These are phyloP conservation scores for Parapsyche elsis DNA, from an alignment of 1,140 invertebrate species.

Conservation along the genomic window DNA sequence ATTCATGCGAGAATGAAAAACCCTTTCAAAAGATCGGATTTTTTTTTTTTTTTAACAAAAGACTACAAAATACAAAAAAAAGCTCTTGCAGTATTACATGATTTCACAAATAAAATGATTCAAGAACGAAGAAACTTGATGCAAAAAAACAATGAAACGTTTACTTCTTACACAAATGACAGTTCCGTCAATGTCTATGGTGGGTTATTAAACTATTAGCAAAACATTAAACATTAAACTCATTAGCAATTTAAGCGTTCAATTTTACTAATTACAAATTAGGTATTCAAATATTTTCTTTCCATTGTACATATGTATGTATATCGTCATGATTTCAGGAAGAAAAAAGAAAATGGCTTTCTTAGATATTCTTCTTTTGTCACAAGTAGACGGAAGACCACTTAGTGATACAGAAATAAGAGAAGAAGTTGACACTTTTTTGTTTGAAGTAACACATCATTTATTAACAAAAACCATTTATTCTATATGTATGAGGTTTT, in stretches of 20 bases:
- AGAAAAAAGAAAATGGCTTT: constrained; percentile 72
- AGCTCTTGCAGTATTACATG: constrained; percentile 70
- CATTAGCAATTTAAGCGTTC: too few species aligned
- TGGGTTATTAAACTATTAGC: background rate
- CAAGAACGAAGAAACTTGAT: constrained; percentile 43
- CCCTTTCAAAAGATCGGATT: constrained; percentile 48
- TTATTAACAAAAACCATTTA: too few species aligned
- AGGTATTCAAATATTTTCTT: too few species aligned
- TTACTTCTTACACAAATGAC: constrained; percentile 4
- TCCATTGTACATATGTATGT: too few species aligned
- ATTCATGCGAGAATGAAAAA: constrained; percentile 54
- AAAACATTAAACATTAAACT: background rate
- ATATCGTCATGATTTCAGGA: too few species aligned
- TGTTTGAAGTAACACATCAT: constrained; percentile 74
- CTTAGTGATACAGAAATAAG: constrained; percentile 73
- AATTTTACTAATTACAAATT: constrained; percentile 70
- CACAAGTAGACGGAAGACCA: constrained; percentile 64
- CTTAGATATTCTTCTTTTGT: constrained; percentile 75
- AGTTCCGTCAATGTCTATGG: constrained; percentile 1
- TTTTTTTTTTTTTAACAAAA: constrained; percentile 51
- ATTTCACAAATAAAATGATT: constrained; percentile 68
- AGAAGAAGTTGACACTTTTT: constrained; percentile 77
- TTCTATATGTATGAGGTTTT: too few species aligned
- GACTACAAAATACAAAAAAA: constrained; percentile 60
- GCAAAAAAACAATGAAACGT: constrained; percentile 5